Evolutionary conservation across 2,888 invertebrate species (phyloP).

Genomic region (Conistra vaccinii): DNA sequence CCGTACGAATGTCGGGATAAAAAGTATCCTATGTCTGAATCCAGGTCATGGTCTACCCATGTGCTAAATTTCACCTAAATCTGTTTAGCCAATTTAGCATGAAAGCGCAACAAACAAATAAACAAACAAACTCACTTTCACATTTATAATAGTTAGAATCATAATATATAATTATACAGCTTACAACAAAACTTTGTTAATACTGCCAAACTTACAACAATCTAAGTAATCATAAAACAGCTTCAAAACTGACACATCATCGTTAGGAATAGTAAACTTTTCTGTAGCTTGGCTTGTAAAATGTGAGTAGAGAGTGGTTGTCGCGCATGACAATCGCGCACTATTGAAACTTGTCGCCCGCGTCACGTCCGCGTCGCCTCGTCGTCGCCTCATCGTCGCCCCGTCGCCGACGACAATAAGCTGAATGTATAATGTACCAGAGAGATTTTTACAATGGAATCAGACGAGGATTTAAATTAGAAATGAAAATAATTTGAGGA

Average conservation of each 20-base stretch:
- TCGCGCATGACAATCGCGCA: conserved; percentile 55
- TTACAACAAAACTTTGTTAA: neutral
- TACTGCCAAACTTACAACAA: neutral
- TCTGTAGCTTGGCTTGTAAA: conserved; percentile 52
- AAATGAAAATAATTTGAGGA: conserved; percentile 22
- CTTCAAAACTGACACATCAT: conserved; percentile 16
- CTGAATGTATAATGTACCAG: conserved; percentile 59
- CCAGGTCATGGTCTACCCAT: no score
- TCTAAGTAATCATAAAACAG: conserved; percentile 21
- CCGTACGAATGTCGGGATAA: no score
- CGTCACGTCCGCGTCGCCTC: conserved; percentile 62
- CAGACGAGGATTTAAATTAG: conserved; percentile 36
- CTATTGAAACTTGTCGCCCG: conserved; percentile 67
- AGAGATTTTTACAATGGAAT: conserved; percentile 52
- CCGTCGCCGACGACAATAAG: conserved; percentile 50
- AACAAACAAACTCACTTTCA: no score
- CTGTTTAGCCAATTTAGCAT: no score
- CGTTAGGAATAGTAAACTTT: conserved; percentile 22
- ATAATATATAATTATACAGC: no score
- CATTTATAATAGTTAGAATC: no score
- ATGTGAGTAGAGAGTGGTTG: conserved; percentile 34
- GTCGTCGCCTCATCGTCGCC: conserved; percentile 51
- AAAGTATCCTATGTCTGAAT: no score
- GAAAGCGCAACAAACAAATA: no score
- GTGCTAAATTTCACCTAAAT: no score